phyloP scores from a whole-genome alignment of 2,888 invertebrate genomes.

The Oscheius myriophilus region DNA sequence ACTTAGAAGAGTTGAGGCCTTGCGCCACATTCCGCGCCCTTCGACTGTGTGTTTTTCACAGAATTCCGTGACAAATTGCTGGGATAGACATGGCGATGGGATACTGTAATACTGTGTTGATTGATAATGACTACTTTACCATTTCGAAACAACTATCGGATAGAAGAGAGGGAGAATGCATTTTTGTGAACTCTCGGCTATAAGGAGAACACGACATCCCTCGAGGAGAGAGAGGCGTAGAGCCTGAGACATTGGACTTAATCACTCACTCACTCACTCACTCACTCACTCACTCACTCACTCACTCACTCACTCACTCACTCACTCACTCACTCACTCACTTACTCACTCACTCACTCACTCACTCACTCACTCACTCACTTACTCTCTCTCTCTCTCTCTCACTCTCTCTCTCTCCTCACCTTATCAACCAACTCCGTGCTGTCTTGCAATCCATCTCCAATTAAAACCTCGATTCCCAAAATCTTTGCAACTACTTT shows the following conservation, averaged over 20 bases:
- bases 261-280: no score
- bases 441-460: no score
- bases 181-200: background rate
- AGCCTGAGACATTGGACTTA: background rate
- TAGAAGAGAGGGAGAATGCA: background rate
- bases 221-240: constrained; percentile 9
- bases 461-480: background rate
- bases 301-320: no score
- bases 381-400: no score
- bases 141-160: constrained; percentile 13
- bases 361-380: no score
- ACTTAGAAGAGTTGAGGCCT: background rate
- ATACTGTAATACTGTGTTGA: background rate
- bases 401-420: no score
- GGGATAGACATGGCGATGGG: constrained; percentile 17
- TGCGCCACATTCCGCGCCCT: constrained; percentile 16
- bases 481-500: background rate
- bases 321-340: no score
- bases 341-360: no score
- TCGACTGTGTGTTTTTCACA: constrained; percentile 24
- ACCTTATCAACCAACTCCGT: no score
- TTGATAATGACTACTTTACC: background rate
- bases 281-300: no score
- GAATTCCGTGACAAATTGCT: constrained; percentile 18
- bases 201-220: constrained; percentile 6